Evolutionary conservation across 1,140 invertebrate genomes (phyloP), one percentile per base, ranked within the genome.

Genomic region (Streblospio benedicti): DNA sequence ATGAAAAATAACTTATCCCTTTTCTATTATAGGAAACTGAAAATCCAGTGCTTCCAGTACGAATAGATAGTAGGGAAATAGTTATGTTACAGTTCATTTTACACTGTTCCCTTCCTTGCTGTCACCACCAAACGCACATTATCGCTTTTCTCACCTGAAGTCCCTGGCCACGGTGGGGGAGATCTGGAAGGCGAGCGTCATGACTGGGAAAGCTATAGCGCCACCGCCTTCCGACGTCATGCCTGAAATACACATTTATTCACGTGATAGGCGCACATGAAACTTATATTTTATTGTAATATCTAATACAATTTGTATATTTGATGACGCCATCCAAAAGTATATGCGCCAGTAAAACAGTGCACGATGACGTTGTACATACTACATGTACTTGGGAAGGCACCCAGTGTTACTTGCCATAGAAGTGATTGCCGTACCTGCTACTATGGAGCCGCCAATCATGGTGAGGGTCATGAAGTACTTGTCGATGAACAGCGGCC

Each of bases 191-290:
- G 63, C 62, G 20, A 72, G 60, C 1, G 70, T 72, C 69, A 72
- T 71, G 12, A 72, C 70, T 12, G 71, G 71, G 56, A 72, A 71
- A 23, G 69, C 67, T 2, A 71, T 64, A 12, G 68, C 65, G 20
- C 70, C 69, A 32, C 69, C 69, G 41, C 69, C 69, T 53, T 72
- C 69, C 28, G 65, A 61, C 28, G 69, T 71, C 54, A 69, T 66
- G 16, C 67, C 67, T 69, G 43, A 32, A 66, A 53, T 38, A 38
- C 35, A 38, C 31, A 16, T 5, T 41, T 9, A 56, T 14, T 20
- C 20, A 43, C 32, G 9, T 9, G 35, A 9, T n/a, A 38, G 35
- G 35, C n/a, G 9, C 9, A n/a, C 9, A 9, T 38, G n/a, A 9
- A 38, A 9, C n/a, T 38, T 38, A 9, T 38, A 9, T 9, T 38